Evolutionary conservation across 2,888 invertebrate species (phyloP).

Genomic region (Lycophotia porphyrea): DNA sequence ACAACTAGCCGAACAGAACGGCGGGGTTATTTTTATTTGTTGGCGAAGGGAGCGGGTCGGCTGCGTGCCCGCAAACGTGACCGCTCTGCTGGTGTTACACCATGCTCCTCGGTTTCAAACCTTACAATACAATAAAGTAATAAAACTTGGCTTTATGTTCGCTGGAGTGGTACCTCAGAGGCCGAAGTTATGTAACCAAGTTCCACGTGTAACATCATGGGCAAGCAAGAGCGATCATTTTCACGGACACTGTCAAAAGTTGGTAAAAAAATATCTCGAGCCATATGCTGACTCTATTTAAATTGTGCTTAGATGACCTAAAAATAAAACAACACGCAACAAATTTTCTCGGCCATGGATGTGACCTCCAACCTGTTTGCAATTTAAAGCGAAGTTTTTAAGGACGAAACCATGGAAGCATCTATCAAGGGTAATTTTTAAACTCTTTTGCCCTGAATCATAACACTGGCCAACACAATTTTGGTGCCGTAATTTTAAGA

Average conservation of each 20-base stretch:
- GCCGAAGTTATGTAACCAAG: neutral
- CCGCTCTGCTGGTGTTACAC: constrained; percentile 39
- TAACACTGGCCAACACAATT: too few species aligned
- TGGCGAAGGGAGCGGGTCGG: constrained; percentile 10
- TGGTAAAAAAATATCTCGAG: neutral
- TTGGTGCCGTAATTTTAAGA: too few species aligned
- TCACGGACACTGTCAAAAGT: neutral
- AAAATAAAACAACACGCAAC: neutral
- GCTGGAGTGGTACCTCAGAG: neutral
- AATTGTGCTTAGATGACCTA: neutral
- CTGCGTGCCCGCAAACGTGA: constrained; percentile 56
- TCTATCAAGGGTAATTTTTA: too few species aligned
- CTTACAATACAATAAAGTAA: constrained; percentile 42
- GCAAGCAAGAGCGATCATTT: neutral
- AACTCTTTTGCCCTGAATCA: constrained; percentile 22
- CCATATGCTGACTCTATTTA: neutral
- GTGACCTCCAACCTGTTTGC: constrained; percentile 24
- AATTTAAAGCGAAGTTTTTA: constrained; percentile 2
- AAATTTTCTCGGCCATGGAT: constrained; percentile 4
- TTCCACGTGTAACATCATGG: neutral
- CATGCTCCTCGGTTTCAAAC: constrained; percentile 28
- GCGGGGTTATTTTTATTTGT: constrained; percentile 51
- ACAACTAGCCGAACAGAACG: constrained; percentile 39
- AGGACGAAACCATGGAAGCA: constrained; percentile 27
- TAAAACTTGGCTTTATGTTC: constrained; percentile 11